A percentile compares a stretch with the other conserved stretches of the same genome.
Evolutionary conservation across 2,888 invertebrate species (phyloP).

Genomic region (Timema podura): DNA sequence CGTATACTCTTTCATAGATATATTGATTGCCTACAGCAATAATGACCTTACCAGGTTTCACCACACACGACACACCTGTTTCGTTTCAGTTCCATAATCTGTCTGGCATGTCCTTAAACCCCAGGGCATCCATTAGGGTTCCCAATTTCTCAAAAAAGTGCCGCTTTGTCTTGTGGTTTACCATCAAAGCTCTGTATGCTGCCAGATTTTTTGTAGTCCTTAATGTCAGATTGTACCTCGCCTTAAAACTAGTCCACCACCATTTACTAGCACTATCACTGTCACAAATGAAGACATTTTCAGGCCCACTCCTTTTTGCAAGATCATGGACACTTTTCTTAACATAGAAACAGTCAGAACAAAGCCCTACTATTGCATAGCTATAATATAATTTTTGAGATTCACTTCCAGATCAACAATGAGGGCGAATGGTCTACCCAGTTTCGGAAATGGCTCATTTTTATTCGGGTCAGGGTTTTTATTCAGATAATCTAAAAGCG

Average conservation of each 20-base stretch:
- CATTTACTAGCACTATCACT: too few species aligned
- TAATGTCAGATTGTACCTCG: background rate
- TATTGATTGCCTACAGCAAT: constrained; percentile 3
- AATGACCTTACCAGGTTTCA: constrained; percentile 8
- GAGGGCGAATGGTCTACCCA: constrained; percentile 7
- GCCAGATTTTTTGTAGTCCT: background rate
- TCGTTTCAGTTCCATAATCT: constrained; percentile 9
- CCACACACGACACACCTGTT: background rate
- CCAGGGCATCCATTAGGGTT: background rate
- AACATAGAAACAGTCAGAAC: constrained; percentile 11
- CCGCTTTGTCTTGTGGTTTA: background rate
- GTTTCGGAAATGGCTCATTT: constrained; percentile 5
- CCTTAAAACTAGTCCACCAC: too few species aligned
- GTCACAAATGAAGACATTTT: too few species aligned
- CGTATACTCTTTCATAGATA: constrained; percentile 25
- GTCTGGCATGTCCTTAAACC: background rate
- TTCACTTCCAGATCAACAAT: background rate
- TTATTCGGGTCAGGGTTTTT: background rate
- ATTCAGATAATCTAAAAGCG: constrained; percentile 6
- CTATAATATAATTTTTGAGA: constrained; percentile 12
- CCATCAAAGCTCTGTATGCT: background rate
- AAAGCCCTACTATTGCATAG: constrained; percentile 10
- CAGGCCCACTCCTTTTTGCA: background rate
- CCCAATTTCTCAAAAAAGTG: background rate
- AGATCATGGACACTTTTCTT: constrained; percentile 16